These are phyloP conservation scores for Oryctes rhinoceros DNA, from an alignment of 1,140 invertebrate genomes.

Conservation along the genomic window DNA sequence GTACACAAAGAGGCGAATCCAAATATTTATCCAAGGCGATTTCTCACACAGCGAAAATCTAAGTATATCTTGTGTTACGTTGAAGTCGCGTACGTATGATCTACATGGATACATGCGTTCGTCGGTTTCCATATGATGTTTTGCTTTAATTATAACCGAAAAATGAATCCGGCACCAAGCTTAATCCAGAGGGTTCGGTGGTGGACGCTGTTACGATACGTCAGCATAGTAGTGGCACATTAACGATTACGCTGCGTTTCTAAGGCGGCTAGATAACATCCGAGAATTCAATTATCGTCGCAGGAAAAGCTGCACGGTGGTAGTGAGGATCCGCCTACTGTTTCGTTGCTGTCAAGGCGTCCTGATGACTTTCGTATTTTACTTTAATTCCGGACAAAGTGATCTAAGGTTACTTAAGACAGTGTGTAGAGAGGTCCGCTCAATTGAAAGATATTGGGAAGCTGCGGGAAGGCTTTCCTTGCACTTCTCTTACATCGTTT, in stretches of 20 bases:
- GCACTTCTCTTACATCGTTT: too few relatives aligned
- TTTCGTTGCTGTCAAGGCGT: background rate
- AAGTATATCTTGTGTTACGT: background rate
- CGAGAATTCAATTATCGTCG: background rate
- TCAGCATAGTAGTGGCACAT: background rate
- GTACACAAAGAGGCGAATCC: background rate
- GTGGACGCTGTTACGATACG: background rate
- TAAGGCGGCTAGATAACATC: background rate
- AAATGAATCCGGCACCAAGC: background rate
- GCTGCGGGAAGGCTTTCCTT: too few relatives aligned
- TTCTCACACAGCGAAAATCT: background rate
- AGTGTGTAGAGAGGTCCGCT: too few relatives aligned
- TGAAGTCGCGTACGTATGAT: background rate
- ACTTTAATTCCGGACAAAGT: too few relatives aligned
- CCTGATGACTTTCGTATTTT: background rate
- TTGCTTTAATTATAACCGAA: conserved; percentile 9
- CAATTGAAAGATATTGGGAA: too few relatives aligned
- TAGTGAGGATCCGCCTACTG: background rate
- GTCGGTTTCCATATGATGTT: background rate
- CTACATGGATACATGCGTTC: background rate
- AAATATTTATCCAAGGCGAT: conserved; percentile 8
- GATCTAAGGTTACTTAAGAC: too few relatives aligned
- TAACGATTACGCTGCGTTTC: background rate
- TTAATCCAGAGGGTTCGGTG: background rate
- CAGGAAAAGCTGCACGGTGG: background rate